Percentiles rank a stretch among this genome's conserved stretches.
phyloP scores from a whole-genome alignment of 2,113 vertebrate genomes.

The Drymodes brunneopygia region DNA sequence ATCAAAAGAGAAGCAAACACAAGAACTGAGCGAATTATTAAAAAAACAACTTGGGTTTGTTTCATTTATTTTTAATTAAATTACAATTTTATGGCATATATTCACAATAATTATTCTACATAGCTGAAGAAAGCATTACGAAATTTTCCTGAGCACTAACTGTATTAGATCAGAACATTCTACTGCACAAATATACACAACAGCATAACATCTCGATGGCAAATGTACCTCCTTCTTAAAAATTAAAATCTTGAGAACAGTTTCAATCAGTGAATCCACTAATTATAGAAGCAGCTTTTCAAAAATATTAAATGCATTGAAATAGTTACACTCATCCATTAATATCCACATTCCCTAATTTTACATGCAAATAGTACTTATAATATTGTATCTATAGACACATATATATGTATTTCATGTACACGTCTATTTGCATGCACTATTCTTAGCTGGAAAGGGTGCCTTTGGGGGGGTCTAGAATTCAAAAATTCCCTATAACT shows the following conservation, averaged over 20 bases:
- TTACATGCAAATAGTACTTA: neutral
- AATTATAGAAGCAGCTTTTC: neutral
- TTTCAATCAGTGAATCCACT: neutral
- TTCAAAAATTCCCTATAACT: neutral
- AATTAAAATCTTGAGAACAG: neutral
- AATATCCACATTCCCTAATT: neutral
- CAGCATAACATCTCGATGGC: neutral
- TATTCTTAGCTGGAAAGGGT: neutral
- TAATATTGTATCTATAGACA: neutral
- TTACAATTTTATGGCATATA: neutral
- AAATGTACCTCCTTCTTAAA: accelerated
- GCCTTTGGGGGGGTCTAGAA: accelerated
- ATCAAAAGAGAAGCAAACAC: neutral
- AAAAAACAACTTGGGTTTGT: neutral
- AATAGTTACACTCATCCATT: neutral
- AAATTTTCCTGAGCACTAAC: neutral
- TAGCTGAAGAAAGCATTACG: neutral
- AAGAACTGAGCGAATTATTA: neutral
- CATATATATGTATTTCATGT: neutral
- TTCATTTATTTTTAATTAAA: neutral
- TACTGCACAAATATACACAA: neutral
- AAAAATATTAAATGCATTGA: neutral
- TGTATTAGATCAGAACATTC: neutral
- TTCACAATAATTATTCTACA: neutral
- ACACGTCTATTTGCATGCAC: neutral